A percentile compares a stretch with the other conserved stretches of the same genome.
Conservation (phyloP, 1,140 invertebrate genomes). For the Drosophila biarmipes region DNA sequence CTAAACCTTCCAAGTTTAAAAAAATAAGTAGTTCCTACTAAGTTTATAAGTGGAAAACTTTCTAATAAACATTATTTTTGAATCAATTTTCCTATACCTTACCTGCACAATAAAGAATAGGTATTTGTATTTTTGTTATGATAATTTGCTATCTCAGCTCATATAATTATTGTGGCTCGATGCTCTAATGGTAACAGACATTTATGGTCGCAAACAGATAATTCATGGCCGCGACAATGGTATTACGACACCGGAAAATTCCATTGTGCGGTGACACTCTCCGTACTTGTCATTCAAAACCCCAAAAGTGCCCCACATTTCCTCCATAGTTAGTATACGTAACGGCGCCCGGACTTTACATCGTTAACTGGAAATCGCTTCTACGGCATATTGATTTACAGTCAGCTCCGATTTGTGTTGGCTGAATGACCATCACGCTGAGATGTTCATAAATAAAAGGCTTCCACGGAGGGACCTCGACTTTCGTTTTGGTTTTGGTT, state of each 20-base stretch:
- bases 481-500: constrained; percentile 5
- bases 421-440: constrained; percentile 18
- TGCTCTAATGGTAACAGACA: constrained; percentile 4
- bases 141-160: constrained; percentile 6
- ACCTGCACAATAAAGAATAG: too few relatives aligned
- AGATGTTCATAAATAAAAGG: constrained; percentile 37
- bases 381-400: constrained; percentile 34
- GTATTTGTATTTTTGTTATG: not conserved
- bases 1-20: not conserved
- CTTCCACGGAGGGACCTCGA: constrained; percentile 18
- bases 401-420: constrained; percentile 33
- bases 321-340: not conserved
- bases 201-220: constrained; percentile 6
- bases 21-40: too few relatives aligned
- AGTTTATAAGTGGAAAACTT: too few relatives aligned
- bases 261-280: constrained; percentile 13
- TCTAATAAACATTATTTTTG: too few relatives aligned
- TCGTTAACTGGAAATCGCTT: not conserved
- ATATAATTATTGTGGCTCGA: constrained; percentile 7
- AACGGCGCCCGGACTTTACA: not conserved
- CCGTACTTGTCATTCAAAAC: not conserved
- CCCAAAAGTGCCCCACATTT: not conserved
- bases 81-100: not conserved
- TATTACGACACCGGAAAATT: constrained; percentile 13
- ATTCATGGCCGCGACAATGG: constrained; percentile 17